Evolutionary conservation across 2,113 vertebrate species (phyloP).

Genomic region (Rhadina sibilatrix): DNA sequence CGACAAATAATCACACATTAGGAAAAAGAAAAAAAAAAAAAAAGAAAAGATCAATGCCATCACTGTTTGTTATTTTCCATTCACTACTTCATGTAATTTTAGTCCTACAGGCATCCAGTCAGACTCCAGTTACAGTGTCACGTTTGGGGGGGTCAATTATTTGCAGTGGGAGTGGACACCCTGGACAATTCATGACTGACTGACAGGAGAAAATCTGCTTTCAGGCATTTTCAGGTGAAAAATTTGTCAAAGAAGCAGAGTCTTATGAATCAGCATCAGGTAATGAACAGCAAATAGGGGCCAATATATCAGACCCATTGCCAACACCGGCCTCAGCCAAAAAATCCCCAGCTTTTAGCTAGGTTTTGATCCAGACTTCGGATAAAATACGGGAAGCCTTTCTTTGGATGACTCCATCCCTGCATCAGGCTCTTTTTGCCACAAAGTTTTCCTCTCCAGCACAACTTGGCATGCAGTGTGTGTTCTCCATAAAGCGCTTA

Average conservation of each 20-base stretch:
- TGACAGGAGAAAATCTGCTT: neutral
- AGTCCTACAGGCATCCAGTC: neutral
- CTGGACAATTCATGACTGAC: neutral
- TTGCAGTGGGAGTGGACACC: neutral
- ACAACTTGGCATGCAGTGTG: conserved; percentile 31
- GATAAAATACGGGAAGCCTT: neutral
- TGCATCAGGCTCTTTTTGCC: neutral
- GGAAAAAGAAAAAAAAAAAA: neutral
- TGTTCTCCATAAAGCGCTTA: conserved; percentile 20
- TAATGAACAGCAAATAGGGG: neutral
- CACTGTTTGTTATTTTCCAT: neutral
- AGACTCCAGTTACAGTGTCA: neutral
- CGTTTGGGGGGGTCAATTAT: neutral
- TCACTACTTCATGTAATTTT: neutral
- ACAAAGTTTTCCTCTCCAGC: conserved; percentile 11
- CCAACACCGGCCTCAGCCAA: neutral
- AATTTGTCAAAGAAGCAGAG: neutral
- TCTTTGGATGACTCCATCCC: neutral
- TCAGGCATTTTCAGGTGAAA: neutral
- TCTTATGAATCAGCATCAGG: neutral
- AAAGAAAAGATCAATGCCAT: neutral
- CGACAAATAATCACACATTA: conserved; percentile 17
- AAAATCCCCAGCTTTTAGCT: neutral
- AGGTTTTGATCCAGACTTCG: neutral
- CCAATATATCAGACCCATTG: neutral